A percentile compares a stretch with the other conserved stretches of the same genome.
Evolutionary conservation across 2,113 vertebrate species (phyloP).

Genomic region (Columbina picui): DNA sequence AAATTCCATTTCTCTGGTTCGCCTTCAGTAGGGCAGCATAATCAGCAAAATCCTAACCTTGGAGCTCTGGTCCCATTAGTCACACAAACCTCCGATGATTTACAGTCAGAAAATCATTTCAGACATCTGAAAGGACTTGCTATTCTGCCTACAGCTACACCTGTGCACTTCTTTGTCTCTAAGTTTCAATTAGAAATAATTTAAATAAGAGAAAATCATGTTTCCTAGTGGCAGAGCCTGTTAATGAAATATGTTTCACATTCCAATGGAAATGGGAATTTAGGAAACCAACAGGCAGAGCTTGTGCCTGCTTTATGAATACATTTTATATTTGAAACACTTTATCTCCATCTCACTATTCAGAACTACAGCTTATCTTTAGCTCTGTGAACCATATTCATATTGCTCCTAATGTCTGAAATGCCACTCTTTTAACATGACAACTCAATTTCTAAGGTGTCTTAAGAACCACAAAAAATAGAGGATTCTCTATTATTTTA

Average conservation of each 20-base stretch:
- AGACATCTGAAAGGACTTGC: slow-evolving; percentile 15
- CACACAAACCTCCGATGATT: slow-evolving; percentile 42
- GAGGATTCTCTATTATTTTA: background rate
- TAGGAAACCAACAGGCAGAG: slow-evolving; percentile 25
- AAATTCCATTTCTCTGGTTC: background rate
- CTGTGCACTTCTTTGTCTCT: slow-evolving; percentile 51
- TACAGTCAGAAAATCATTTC: slow-evolving; percentile 48
- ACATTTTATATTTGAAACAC: slow-evolving; percentile 17
- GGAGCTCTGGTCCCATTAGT: background rate
- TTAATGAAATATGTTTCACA: slow-evolving; percentile 36
- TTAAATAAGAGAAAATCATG: slow-evolving; percentile 59
- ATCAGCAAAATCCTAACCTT: slow-evolving; percentile 55
- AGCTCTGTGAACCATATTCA: background rate
- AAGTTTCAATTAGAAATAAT: slow-evolving; percentile 53
- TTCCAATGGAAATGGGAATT: slow-evolving; percentile 59
- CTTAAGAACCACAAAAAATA: background rate
- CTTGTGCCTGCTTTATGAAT: slow-evolving; percentile 31
- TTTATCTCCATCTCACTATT: background rate
- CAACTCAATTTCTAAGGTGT: background rate
- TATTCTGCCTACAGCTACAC: slow-evolving; percentile 61
- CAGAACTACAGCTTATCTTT: background rate
- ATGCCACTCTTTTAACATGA: background rate
- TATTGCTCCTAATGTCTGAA: background rate
- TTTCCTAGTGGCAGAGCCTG: slow-evolving; percentile 40
- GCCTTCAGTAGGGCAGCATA: slow-evolving; percentile 6